These are phyloP conservation scores for Apis mellifera DNA, from an alignment of 1,140 invertebrate genomes.

Conservation along the genomic window DNA sequence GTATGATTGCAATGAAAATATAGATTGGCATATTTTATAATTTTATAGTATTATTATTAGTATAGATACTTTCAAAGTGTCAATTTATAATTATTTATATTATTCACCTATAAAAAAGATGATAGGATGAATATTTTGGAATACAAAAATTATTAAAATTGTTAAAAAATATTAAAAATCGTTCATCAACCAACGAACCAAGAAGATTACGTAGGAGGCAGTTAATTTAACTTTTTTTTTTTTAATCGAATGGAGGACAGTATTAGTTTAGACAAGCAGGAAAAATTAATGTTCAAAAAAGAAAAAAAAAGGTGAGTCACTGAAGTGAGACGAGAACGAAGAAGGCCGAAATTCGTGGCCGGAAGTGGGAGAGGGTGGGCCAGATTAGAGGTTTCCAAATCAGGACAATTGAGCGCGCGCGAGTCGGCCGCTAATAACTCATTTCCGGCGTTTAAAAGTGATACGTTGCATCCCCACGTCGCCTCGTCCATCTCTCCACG, in stretches of 20 bases:
- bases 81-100: too few relatives aligned
- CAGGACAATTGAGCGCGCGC: conserved; percentile 63
- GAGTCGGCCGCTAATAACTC: conserved; percentile 60
- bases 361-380: conserved; percentile 7
- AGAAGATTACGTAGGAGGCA: too few relatives aligned
- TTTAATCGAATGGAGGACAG: too few relatives aligned
- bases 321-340: conserved; percentile 33
- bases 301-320: conserved; percentile 2
- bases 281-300: conserved; percentile 8
- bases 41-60: too few relatives aligned
- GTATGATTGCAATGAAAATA: too few relatives aligned
- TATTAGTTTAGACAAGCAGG: background rate
- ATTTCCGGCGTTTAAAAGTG: conserved; percentile 63
- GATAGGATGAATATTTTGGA: too few relatives aligned
- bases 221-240: background rate
- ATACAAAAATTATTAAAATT: too few relatives aligned
- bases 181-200: too few relatives aligned
- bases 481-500: background rate
- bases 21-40: too few relatives aligned
- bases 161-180: too few relatives aligned
- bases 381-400: conserved; percentile 65
- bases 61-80: too few relatives aligned
- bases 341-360: conserved; percentile 50
- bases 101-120: too few relatives aligned
- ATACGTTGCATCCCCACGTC: conserved; percentile 48